Percentiles rank a stretch among this genome's conserved stretches.
Evolutionary conservation across 1,140 invertebrate genomes (phyloP).

Genomic region (Oreohelix idahoensis): DNA sequence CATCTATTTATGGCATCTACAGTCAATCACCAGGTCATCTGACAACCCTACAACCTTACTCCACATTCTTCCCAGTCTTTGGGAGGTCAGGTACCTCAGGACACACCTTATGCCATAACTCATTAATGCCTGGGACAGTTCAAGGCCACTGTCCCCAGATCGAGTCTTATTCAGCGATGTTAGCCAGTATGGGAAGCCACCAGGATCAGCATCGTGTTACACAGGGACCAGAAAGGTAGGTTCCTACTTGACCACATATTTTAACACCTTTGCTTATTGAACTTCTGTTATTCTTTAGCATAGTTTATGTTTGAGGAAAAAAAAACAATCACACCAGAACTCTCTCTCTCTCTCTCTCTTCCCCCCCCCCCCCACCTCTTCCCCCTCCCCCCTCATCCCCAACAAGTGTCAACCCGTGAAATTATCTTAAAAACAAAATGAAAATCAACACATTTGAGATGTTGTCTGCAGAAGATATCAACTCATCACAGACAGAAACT

Average conservation of each 20-base stretch:
- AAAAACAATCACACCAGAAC: no score
- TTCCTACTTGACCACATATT: background rate
- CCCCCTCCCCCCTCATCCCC: no score
- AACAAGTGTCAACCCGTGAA: no score
- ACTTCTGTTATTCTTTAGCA: no score
- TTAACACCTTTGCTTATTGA: no score
- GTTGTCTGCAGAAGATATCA: no score
- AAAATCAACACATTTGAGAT: no score
- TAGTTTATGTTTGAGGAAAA: no score
- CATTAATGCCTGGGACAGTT: conserved; percentile 16
- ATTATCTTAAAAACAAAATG: no score
- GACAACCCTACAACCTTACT: conserved; percentile 41
- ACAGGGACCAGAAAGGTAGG: conserved; percentile 19
- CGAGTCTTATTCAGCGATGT: conserved; percentile 66
- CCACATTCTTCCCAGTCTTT: conserved; percentile 32
- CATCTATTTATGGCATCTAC: conserved; percentile 51
- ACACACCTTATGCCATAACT: conserved; percentile 31
- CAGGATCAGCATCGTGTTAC: conserved; percentile 54
- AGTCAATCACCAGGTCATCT: conserved; percentile 43
- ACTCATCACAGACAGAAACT: no score
- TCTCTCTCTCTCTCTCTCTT: no score
- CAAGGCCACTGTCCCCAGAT: conserved; percentile 61
- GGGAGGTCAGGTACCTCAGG: conserved; percentile 45
- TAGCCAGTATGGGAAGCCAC: conserved; percentile 68
- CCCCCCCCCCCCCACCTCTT: no score